Evolutionary conservation across 2,888 invertebrate species (phyloP).

Genomic region (Neuroscelio doddi): DNA sequence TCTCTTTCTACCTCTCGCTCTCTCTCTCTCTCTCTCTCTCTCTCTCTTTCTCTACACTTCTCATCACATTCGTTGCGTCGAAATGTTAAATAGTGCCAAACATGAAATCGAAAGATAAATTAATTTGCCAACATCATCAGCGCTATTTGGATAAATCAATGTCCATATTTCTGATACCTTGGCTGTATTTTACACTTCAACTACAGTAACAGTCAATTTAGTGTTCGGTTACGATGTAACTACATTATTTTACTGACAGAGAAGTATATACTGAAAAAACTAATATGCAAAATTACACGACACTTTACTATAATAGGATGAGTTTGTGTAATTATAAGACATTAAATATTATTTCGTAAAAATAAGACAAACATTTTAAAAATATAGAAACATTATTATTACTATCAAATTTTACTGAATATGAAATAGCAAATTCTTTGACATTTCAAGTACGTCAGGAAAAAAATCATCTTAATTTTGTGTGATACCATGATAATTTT

Average conservation of each 20-base stretch:
- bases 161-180: not conserved
- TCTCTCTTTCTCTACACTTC: conserved; percentile 56
- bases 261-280: not conserved
- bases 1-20: conserved; percentile 54
- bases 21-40: too few species aligned
- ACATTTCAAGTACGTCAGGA: too few species aligned
- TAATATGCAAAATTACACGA: not conserved
- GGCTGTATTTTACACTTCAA: not conserved
- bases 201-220: not conserved
- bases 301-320: not conserved
- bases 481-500: conserved; percentile 1
- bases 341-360: not conserved
- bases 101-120: conserved; percentile 34
- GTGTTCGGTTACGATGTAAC: not conserved
- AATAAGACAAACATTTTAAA: not conserved
- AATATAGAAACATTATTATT: too few species aligned
- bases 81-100: conserved; percentile 22
- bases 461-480: not conserved
- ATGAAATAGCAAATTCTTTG: too few species aligned
- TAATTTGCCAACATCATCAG: conserved; percentile 30
- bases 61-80: too few species aligned
- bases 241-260: not conserved
- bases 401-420: too few species aligned
- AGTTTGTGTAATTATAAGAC: too few species aligned
- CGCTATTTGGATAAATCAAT: conserved; percentile 7